Base-by-base conservation (phyloP, 2,797 vertebrate species). In the Allobates femoralis region DNA sequence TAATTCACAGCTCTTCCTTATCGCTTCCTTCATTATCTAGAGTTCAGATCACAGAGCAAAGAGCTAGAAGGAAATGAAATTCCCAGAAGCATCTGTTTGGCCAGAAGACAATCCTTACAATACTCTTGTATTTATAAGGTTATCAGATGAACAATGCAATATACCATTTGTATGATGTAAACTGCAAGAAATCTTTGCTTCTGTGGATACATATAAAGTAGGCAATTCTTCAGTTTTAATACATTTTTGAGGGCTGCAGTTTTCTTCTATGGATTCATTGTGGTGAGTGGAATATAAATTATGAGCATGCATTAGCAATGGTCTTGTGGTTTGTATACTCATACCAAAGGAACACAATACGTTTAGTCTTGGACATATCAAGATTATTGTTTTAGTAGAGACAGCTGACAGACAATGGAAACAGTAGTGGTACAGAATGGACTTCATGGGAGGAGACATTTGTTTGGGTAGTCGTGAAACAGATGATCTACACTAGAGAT, bases 341-440 rank as follows among this genome's bases (percentile, higher is more conserved):
- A 37, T 69, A 73, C 34, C 5, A 41, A 46, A n/a, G 34, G 69
- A 15, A 14, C 34, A 73, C 67, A 73, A 69, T 37, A 50, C 2
- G 37, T 46, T 23, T 46, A n/a, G 69, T 73, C 37, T 34, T 73
- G 69, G 69, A 73, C 69, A 73, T 37, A 50, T 73, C 5, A 50
- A 12, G 51, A 6, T 46, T 46, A 73, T 23, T 12, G 34, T 46
- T 41, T 14, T 41, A 12, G 69, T 74, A 50, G 69, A 46, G 41
- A 73, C 41, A 46, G 69, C 23, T 37, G 37, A 41, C 3, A 69
- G 32, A 37, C 67, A 71, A 71, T n/a, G 69, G 69, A 50, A 2
- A 74, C 23, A 74, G 41, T 74, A 26, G 69, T 73, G 34, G 14
- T 50, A 41, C 69, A 74, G 69, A 74, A 74, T 50, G n/a, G 41